Base-by-base conservation (phyloP, 2,113 vertebrate genomes). In the Centropus unirufus region DNA sequence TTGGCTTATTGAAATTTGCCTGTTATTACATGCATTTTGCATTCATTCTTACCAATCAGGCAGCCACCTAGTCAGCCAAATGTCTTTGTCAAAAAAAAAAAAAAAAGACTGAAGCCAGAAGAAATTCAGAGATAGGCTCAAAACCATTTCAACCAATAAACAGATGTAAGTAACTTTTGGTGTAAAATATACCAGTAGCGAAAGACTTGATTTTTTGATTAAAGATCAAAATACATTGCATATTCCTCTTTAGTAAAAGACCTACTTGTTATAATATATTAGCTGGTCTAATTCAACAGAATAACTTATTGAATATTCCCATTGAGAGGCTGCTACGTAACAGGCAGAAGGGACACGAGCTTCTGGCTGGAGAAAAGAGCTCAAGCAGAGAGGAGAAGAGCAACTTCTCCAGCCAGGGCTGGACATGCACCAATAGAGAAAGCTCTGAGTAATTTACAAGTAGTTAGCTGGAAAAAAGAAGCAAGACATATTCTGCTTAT, bases 121-220 rank as follows among this genome's bases (percentile, higher is more conserved):
- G 47, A 92, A 78, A 81, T 49, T 7, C 6, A 52, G 46, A 67
- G 4, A 58, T 64, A 93, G 74, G 9, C 54, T 87, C n/a, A 64
- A 89, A 89, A 78, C 2, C 7, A 17, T 70, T 77, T 83, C 22
- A 76, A 15, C 4, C 47, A 51, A 85, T 54, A 83, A 87, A 82
- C 27, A 89, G 40, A 66, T 52, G 32, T 26, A 64, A 91, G 32
- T n/a, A 80, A 73, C 46, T 66, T 81, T 40, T 19, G 6, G 24
- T n/a, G 82, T 82, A 62, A 94, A 91, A 66, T 24, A 6, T 32
- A 42, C 62, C 67, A 80, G 92, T 85, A 95, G 81, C 27, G 79
- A 67, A 80, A 77, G 17, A 54, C 61, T 40, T 87, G 70, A 83
- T 69, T 55, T 87, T 73, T 66, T 87, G 3, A 15, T 61, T 70